Conservation (phyloP, 53 echinoderm and acorn worm genomes). For the Holothuria scabra region DNA sequence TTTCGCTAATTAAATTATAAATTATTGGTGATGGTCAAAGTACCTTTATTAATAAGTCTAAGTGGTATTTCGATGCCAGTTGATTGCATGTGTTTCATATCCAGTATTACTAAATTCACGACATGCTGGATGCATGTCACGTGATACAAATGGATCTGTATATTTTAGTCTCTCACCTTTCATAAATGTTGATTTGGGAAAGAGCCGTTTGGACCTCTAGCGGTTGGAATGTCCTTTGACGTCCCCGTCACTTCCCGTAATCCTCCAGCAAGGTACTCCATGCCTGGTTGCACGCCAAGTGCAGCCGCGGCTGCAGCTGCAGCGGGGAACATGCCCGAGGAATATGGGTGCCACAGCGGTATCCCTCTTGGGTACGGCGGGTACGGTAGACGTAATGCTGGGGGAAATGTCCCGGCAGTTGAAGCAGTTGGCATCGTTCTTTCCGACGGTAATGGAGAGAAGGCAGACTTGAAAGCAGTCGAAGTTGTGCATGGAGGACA, state of each 20-base stretch:
- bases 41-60: too few relatives aligned
- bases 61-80: too few relatives aligned
- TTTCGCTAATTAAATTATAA: too few relatives aligned
- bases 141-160: not conserved
- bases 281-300: constrained; percentile 81
- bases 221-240: constrained; percentile 48
- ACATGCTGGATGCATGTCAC: not conserved
- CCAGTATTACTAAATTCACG: too few relatives aligned
- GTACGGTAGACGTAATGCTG: constrained; percentile 88
- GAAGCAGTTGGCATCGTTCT: constrained; percentile 68
- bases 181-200: constrained; percentile 69
- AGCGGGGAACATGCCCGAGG: constrained; percentile 89
- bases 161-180: constrained; percentile 47
- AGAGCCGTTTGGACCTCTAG: constrained; percentile 77
- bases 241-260: constrained; percentile 39
- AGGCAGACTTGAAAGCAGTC: constrained; percentile 93
- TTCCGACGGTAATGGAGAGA: constrained; percentile 85
- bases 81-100: not conserved
- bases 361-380: constrained; percentile 91
- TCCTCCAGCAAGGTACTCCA: constrained; percentile 78
- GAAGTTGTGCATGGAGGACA: constrained; percentile 63
- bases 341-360: constrained; percentile 95
- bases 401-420: constrained; percentile 61
- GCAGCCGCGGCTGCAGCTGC: constrained; percentile 56
- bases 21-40: too few relatives aligned